Evolutionary conservation across 2,888 invertebrate species (phyloP).

Genomic region (Molanna angustata): DNA sequence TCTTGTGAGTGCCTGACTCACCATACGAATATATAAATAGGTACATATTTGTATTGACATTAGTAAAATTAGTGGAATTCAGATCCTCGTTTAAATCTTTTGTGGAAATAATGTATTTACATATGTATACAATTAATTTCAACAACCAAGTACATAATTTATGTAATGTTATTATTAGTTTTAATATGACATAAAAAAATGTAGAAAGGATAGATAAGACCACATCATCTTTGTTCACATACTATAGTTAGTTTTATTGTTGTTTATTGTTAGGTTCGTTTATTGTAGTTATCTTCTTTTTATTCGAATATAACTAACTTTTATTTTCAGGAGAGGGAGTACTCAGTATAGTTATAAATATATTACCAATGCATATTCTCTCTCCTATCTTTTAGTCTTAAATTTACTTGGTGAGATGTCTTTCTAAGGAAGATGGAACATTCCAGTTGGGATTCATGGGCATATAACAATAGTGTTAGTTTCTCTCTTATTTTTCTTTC

Average conservation of each 20-base stretch:
- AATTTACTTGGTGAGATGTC: constrained; percentile 18
- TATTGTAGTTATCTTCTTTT: constrained; percentile 20
- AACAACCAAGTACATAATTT: constrained; percentile 17
- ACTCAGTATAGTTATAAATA: too few species aligned
- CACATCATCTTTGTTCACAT: constrained; percentile 31
- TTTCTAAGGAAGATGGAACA: constrained; percentile 25
- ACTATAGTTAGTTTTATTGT: constrained; percentile 25
- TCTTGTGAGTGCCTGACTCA: too few species aligned
- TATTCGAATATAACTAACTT: constrained; percentile 16
- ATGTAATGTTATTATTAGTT: constrained; percentile 22
- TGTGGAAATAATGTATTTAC: constrained; percentile 1
- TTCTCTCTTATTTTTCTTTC: too few species aligned
- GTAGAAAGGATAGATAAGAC: constrained; percentile 24
- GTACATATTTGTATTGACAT: too few species aligned
- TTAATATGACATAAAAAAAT: constrained; percentile 25
- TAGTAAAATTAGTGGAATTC: too few species aligned
- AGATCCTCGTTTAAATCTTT: too few species aligned
- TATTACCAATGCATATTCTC: too few species aligned
- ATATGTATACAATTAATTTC: constrained; percentile 6
- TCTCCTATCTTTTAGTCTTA: constrained; percentile 26
- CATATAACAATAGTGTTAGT: too few species aligned
- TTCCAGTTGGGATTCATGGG: constrained; percentile 32
- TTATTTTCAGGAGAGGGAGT: too few species aligned
- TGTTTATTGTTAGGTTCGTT: constrained; percentile 27
- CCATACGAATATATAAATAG: too few species aligned